Base-by-base conservation (phyloP, 2,888 invertebrate species). In the Tachina fera region DNA sequence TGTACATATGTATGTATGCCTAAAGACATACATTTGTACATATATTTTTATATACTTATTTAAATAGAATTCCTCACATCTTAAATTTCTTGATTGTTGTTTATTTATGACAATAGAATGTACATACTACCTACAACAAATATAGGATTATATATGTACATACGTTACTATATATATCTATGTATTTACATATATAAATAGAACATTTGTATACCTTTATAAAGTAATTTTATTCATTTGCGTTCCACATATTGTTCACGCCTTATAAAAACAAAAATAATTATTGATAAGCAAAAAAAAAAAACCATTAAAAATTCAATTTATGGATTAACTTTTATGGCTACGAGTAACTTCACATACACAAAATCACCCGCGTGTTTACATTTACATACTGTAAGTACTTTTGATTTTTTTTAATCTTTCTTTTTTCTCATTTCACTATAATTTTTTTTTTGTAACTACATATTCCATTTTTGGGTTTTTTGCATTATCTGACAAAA, bases 121-220 rank as follows among this genome's bases (percentile, higher is more conserved):
- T 58, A 58, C 11, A 41, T 61, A 47, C 6, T 31, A 31, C 6
- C 31, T 31, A 31, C 31, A 31, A 49, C 5, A 49, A n/a, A n/a
- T 49, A 4, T 16, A 16, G n/a, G 19, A n/a, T 16, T 53, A 16
- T 9, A 1, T 53, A 53, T 16, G 8, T 16, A 16, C 5, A n/a
- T 51, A 47, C 47, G 47, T 16, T 19, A 53, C n/a, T 19, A 45
- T 45, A 45, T 45, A n/a, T n/a, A n/a, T n/a, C n/a, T n/a, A 63
- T 6, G 1, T 78, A 68, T 51, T 13, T 65, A 49, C 58, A 58
- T 65, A 43, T 41, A 83, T 77, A 83, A 77, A 83, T 77, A 83
- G 65, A 83, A 60, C 39, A 76, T 77, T 71, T 77, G 58, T 77
- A 67, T 83, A 83, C 83, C 76, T 83, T 83, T 60, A 68, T 71